phyloP scores from a whole-genome alignment of 2,797 vertebrate genomes.

The Danio tinwini region DNA sequence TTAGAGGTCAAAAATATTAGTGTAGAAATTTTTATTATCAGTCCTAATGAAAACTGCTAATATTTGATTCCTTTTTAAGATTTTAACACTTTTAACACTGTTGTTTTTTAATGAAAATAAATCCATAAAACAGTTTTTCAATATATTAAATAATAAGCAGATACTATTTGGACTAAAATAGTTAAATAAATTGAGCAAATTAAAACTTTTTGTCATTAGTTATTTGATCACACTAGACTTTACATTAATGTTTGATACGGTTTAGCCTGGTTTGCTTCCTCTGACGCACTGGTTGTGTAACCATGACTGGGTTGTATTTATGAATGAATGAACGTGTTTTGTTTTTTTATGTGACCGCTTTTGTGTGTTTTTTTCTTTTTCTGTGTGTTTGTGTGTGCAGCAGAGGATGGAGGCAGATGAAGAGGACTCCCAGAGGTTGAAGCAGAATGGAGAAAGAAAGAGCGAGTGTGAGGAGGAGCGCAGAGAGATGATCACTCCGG shows the following conservation, averaged over 20 bases:
- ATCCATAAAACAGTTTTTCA: too few species aligned
- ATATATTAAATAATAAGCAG: too few species aligned
- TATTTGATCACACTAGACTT: neutral
- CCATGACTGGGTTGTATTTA: neutral
- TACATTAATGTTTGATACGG: neutral
- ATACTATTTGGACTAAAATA: too few species aligned
- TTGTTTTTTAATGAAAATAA: too few species aligned
- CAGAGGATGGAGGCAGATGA: slow-evolving; percentile 68
- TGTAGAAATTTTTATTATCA: too few species aligned
- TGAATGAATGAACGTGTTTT: neutral
- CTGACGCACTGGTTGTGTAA: neutral
- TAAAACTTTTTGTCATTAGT: too few species aligned
- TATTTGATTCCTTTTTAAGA: too few species aligned
- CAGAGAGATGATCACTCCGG: slow-evolving; percentile 92
- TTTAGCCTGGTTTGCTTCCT: neutral
- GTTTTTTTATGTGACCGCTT: neutral
- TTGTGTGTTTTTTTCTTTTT: neutral
- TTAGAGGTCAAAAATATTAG: too few species aligned
- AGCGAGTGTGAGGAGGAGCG: slow-evolving; percentile 71
- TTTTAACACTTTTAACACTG: too few species aligned
- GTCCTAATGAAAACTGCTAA: too few species aligned
- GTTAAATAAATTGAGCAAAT: too few species aligned
- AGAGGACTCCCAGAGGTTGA: slow-evolving; percentile 65
- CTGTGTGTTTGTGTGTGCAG: slow-evolving; percentile 28
- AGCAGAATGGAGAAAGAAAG: slow-evolving; percentile 68